Evolutionary conservation across 1,140 invertebrate genomes (phyloP), one percentile per base, ranked within the genome.

Genomic region (Bombyx mori): DNA sequence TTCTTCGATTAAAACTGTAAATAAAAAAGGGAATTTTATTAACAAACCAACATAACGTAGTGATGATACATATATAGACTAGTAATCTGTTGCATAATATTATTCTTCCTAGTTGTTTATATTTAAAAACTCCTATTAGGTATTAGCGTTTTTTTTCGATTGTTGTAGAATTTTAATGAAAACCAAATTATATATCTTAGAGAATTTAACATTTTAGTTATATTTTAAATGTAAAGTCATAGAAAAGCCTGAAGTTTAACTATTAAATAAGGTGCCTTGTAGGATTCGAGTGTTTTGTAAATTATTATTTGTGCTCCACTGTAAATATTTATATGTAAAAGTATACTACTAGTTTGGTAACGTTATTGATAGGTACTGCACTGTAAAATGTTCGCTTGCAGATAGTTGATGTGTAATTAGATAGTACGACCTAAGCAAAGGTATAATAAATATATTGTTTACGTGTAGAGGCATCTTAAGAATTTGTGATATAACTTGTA

Each of bases 101-200:
- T 85, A 82, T 86, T 82, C 77, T 87, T 85, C 78, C 75, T 85
- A 87, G 80, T 85, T 87, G 80, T 82, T 84, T 76, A 79, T 87
- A 87, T 85, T 82, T 80, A 82, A 85, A 35, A 82, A 80, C 71
- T 87, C 84, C 84, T 87, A 87, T 84, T 86, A 85, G 82, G 72
- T 85, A 66, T 76, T 84, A 87, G 79, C 69, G 73, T 79, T 69
- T 75, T 18, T 35, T 77, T 73, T 81, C 75, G 69, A 82, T 85
- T 86, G 81, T 84, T 84, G 76, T 87, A 87, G 79, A 75, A 77
- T 79, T 82, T 70, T 85, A 82, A 80, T 84, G 79, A 83, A 82
- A 79, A 87, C 84, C 84, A 87, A 87, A 87, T 83, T 86, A 86
- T 86, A 87, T 84, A 84, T 87, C 84, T 82, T 87, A 87, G 80